Base-by-base conservation (phyloP, 1,140 invertebrate species). In the Drosophila busckii region DNA sequence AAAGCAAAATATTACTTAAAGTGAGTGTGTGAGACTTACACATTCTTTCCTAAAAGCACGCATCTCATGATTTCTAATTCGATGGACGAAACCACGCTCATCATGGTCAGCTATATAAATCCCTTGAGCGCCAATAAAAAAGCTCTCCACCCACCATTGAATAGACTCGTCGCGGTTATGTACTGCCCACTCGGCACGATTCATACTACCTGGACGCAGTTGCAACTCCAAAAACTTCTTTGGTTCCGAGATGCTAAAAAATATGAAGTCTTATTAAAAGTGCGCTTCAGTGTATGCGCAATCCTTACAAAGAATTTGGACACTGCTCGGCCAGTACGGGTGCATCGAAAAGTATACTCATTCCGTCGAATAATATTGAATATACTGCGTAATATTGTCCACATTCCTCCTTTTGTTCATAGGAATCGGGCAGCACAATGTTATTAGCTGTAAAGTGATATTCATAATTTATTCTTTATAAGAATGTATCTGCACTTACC, bases 71-170 rank as follows among this genome's bases (percentile, higher is more conserved):
- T 19, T 52, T 2, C 34, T 28, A 2, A 78, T 64, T 4, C 3
- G 10, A 0, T 28, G 16, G 8, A 80, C 73, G 5, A 10, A 5
- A 1, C 1, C 41, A 0, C 80, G 10, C 0, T 41, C 25, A 31
- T 78, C 42, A 3, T 55, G 46, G 12, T 13, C 3, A 3, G 58
- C 71, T 6, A 78, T 20, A 10, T 49, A 56, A 0, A 80, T 15
- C 3, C 20, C 49, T 3, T 80, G 13, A 4, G 73, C 60, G 7
- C 54, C 64, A 2, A 64, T 17, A 2, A 78, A 22, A 2, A 64
- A 73, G 15, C 49, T 55, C 17, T 64, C 46, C 7, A 26, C 31
- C 71, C 71, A 78, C 71, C 73, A 78, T 12, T 64, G 55, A 3
- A 73, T 23, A 2, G 16, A 40, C 1, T 64, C 49, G 4, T 16